phyloP scores from a whole-genome alignment of 2,797 vertebrate genomes.

The Erethizon dorsatum region DNA sequence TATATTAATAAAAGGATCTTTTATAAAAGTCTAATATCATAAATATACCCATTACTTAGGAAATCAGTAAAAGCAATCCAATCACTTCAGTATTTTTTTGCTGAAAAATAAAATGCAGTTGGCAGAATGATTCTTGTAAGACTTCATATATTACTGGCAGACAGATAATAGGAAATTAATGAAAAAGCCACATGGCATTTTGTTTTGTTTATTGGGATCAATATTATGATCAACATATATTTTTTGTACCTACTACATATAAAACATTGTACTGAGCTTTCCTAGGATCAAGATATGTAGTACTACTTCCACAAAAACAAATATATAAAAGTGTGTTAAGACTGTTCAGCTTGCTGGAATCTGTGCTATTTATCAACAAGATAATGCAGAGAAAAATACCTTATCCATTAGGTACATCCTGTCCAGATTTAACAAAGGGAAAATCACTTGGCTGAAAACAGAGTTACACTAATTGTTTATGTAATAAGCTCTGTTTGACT shows the following conservation, averaged over 20 bases:
- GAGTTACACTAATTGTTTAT: conserved; percentile 86
- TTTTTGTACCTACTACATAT: not conserved
- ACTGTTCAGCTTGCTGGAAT: conserved; percentile 64
- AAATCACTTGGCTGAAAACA: conserved; percentile 79
- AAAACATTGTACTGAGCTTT: conserved; percentile 48
- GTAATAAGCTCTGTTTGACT: conserved; percentile 85
- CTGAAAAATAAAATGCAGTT: conserved; percentile 67
- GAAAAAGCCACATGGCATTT: conserved; percentile 20
- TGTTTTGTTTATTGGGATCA: conserved; percentile 15
- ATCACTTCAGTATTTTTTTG: conserved; percentile 62
- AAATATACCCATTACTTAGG: conserved; percentile 27
- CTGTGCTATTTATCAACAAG: conserved; percentile 78
- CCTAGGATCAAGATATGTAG: not conserved
- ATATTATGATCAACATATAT: conserved; percentile 48
- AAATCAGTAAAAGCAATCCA: conserved; percentile 54
- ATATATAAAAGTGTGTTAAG: not conserved
- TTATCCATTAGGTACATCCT: conserved; percentile 74
- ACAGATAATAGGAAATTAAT: conserved; percentile 5
- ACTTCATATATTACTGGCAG: conserved; percentile 6
- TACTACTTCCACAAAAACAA: conserved; percentile 58
- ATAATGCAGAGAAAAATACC: conserved; percentile 73
- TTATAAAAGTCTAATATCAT: conserved; percentile 25
- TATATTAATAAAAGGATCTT: not conserved
- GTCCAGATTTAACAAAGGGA: conserved; percentile 72
- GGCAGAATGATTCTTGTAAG: conserved; percentile 35